Base-by-base conservation (phyloP, 1,140 invertebrate species). In the Aphaenogaster rudis region DNA sequence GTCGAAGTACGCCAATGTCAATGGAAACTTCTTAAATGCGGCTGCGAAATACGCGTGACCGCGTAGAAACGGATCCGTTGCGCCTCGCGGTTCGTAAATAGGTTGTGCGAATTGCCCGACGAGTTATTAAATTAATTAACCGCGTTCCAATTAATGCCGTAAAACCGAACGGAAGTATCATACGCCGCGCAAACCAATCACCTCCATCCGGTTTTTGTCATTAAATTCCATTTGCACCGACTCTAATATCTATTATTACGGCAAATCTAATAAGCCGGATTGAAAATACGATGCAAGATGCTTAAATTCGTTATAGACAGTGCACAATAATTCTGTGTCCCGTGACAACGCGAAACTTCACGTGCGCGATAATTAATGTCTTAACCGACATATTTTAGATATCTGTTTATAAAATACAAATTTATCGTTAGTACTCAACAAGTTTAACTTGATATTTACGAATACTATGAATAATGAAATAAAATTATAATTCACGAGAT, bases 121-220 rank as follows among this genome's bases (percentile, higher is more conserved):
- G 74, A 79, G 85, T 86, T 86, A 86, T 88, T 88, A 88, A 86
- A 88, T 86, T 88, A 86, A 88, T 88, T 88, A 88, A 86, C 63
- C 36, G 76, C 42, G 61, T 66, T 57, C 82, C 84, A 79, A 88
- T 88, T 88, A 88, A 76, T 77, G 80, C 79, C 54, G 33, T 33
- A 45, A 33, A 13, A 64, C n/a, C 21, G 42, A 48, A 50, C 80
- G 48, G 36, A 64, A 64, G 48, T 57, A 57, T 2, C n/a, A 28
- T 48, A 5, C 9, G 15, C 28, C 17, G 5, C 28, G 45, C 8
- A 28, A 48, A 39, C 15, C 61, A 36, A 17, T 66, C 48, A 50
- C 3, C 11, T 42, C 1, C 17, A 54, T 36, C 59, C 33, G 61
- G 59, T 9, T 66, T 79, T 67, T 61, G 13, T 66, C 61, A 86